Evolutionary conservation across 2,113 vertebrate species (phyloP), one percentile per base, ranked within the genome.

Genomic region (Hepsetus odoe): DNA sequence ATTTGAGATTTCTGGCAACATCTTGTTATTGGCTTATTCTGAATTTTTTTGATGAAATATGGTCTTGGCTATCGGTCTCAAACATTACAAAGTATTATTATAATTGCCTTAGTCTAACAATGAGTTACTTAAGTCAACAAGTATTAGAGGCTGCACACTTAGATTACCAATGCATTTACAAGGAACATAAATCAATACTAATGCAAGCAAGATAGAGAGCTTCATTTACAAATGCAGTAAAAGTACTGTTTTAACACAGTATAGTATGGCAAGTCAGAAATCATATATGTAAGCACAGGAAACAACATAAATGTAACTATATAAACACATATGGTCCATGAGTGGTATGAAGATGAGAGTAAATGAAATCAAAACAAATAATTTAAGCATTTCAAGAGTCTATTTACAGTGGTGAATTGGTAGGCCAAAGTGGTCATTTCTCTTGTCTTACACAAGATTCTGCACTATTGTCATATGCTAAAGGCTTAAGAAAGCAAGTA

Each of bases 61-160:
- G 33, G 33, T n/a, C 35, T 9, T 38, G 33, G 22, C 32, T 8
- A 38, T 38, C 61, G 22, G 18, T 35, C 24, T 38, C 32, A 65
- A 38, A 6, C 16, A 11, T 65, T 65, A 65, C 38, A 8, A n/a
- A 28, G 18, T 5, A 16, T 64, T 35, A 3, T 35, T 35, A 20
- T n/a, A 35, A n/a, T 1, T 65, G 10, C 30, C 18, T 35, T 64
- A 65, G 61, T 11, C 38, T n/a, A 32, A 44, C 56, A 30, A 59
- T 30, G 30, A 33, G 18, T 59, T 58, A 35, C 3, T 73, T 73
- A 30, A 42, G 16, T 59, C 55, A 58, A 65, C 33, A 65, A n/a
- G 32, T 9, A 33, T 10, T 10, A 16, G 30, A 28, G 56, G 5
- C 56, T 14, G 3, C n/a, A 59, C 13, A 30, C 12, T 30, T 16